Evolutionary conservation across 2,113 vertebrate species (phyloP).

Genomic region (Eolophus roseicapilla): DNA sequence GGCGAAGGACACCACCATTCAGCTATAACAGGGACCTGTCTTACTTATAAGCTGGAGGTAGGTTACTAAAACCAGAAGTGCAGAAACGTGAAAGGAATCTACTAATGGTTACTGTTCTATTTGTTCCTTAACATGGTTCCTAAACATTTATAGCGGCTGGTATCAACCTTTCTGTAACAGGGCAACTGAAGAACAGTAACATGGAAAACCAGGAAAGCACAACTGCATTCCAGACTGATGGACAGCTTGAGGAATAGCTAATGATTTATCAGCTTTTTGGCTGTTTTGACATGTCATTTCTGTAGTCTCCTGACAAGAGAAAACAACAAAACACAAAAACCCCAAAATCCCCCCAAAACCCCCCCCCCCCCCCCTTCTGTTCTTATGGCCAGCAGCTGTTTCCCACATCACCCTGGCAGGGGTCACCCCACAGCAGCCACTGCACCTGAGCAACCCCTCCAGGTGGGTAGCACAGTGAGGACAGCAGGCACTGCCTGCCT

Average conservation of each 20-base stretch:
- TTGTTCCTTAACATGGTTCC: neutral
- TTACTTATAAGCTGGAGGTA: neutral
- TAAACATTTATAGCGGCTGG: neutral
- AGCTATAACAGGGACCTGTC: neutral
- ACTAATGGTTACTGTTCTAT: neutral
- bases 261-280: neutral
- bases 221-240: neutral
- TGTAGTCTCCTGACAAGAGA: neutral
- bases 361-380: neutral
- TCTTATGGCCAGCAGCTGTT: neutral
- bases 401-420: neutral
- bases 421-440: neutral
- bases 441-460: neutral
- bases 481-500: neutral
- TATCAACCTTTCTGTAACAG: neutral
- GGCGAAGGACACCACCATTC: neutral
- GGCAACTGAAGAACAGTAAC: neutral
- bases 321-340: neutral
- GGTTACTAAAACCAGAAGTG: neutral
- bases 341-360: neutral
- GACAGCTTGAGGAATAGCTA: neutral
- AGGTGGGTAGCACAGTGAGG: neutral
- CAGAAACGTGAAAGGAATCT: neutral
- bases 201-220: neutral
- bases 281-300: neutral